Evolutionary conservation across 2,888 invertebrate genomes (phyloP).

Genomic region (Andrena hattorfiana): DNA sequence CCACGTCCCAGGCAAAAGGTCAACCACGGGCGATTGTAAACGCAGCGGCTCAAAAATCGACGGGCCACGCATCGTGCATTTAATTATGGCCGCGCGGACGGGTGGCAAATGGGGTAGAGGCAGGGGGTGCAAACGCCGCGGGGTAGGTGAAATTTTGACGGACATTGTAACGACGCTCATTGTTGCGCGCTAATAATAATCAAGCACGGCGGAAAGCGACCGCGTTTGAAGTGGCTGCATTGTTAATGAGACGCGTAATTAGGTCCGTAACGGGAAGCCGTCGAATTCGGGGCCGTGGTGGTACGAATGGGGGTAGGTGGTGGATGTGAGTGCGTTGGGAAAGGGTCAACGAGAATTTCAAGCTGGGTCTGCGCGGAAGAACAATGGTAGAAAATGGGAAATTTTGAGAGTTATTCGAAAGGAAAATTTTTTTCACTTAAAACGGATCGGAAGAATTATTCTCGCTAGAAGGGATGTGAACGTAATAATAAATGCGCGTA

Average conservation of each 20-base stretch:
- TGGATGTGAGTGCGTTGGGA: not conserved
- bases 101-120: not conserved
- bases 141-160: constrained; percentile 52
- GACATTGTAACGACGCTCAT: constrained; percentile 55
- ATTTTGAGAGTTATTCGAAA: too few species aligned
- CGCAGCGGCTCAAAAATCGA: constrained; percentile 15
- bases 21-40: not conserved
- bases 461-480: too few species aligned
- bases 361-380: constrained; percentile 28
- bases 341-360: constrained; percentile 54
- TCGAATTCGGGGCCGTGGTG: constrained; percentile 57
- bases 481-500: too few species aligned
- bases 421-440: too few species aligned
- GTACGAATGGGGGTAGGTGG: not conserved
- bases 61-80: constrained; percentile 5
- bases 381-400: too few species aligned
- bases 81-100: constrained; percentile 24
- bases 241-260: constrained; percentile 78
- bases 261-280: constrained; percentile 52
- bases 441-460: too few species aligned
- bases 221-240: constrained; percentile 74
- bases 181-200: constrained; percentile 72
- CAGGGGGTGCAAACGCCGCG: constrained; percentile 5
- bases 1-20: not conserved
- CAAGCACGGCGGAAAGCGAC: constrained; percentile 52